These are phyloP conservation scores for Unio delphinus DNA, from an alignment of 2,888 invertebrate genomes.

Conservation along the genomic window DNA sequence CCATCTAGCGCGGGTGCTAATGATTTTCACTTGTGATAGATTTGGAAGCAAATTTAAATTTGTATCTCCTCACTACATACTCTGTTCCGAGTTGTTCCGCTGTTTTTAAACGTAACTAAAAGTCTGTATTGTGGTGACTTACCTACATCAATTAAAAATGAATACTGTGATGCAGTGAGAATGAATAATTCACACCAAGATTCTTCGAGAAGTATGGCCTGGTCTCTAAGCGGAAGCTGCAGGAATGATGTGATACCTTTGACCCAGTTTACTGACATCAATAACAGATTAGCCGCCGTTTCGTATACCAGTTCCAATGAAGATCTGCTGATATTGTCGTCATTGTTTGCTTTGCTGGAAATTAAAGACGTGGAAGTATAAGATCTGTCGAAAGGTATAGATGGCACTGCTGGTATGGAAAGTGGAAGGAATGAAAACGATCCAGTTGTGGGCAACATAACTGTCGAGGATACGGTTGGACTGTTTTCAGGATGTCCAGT, in stretches of 20 bases:
- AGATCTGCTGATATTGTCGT: conserved; percentile 2
- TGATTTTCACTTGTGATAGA: no score
- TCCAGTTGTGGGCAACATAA: conserved; percentile 12
- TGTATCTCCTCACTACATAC: no score
- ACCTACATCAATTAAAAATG: conserved; percentile 83
- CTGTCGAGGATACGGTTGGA: conserved; percentile 19
- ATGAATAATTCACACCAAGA: conserved; percentile 90
- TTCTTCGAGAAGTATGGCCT: conserved; percentile 81
- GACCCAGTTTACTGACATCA: conserved; percentile 86
- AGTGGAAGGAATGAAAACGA: conserved; percentile 4
- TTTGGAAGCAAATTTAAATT: no score
- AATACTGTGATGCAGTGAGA: conserved; percentile 86
- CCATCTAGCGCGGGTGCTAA: no score
- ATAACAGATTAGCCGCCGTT: conserved; percentile 80
- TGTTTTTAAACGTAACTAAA: not conserved
- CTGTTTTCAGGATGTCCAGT: conserved; percentile 14
- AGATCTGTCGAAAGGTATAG: conserved; percentile 3
- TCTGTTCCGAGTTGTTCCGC: no score
- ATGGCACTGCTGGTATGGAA: not conserved
- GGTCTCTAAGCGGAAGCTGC: conserved; percentile 82
- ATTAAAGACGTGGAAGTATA: conserved; percentile 9
- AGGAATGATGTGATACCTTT: conserved; percentile 83
- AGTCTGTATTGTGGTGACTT: conserved; percentile 29
- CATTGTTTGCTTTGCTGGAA: conserved; percentile 7
- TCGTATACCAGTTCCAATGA: conserved; percentile 60